phyloP scores from a whole-genome alignment of 2,797 vertebrate genomes.

The Acropternis orthonyx region DNA sequence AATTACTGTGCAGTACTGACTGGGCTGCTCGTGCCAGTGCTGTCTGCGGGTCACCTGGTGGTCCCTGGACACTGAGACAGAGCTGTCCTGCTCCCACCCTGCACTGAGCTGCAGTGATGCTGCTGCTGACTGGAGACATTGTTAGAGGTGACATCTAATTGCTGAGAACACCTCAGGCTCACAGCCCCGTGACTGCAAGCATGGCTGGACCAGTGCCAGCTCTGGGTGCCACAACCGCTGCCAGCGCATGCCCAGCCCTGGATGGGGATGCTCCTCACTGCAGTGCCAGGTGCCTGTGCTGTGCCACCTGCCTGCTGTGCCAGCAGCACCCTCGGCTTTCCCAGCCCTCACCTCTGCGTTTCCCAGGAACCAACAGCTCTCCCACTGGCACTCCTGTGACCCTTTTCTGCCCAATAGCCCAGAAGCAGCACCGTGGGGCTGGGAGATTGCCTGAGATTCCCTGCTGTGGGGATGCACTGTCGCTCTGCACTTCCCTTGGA shows the following conservation, averaged over 20 bases:
- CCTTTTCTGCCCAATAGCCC: background rate
- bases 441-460: rapidly evolving
- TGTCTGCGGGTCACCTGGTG: background rate
- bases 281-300: background rate
- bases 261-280: background rate
- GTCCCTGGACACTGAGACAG: background rate
- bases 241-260: rapidly evolving
- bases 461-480: rapidly evolving
- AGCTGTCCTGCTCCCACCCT: background rate
- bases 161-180: background rate
- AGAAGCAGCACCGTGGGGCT: background rate
- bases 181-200: background rate
- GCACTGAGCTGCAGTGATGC: rapidly evolving
- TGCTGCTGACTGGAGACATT: background rate
- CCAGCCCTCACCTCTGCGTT: background rate
- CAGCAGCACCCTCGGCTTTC: background rate
- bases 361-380: background rate
- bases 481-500: rapidly evolving
- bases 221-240: rapidly evolving
- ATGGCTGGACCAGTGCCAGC: background rate
- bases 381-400: background rate
- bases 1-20: rapidly evolving
- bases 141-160: background rate
- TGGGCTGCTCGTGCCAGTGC: rapidly evolving
- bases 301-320: background rate